Evolutionary conservation across 2,797 vertebrate species (phyloP).

Genomic region (Clarias fuscus): DNA sequence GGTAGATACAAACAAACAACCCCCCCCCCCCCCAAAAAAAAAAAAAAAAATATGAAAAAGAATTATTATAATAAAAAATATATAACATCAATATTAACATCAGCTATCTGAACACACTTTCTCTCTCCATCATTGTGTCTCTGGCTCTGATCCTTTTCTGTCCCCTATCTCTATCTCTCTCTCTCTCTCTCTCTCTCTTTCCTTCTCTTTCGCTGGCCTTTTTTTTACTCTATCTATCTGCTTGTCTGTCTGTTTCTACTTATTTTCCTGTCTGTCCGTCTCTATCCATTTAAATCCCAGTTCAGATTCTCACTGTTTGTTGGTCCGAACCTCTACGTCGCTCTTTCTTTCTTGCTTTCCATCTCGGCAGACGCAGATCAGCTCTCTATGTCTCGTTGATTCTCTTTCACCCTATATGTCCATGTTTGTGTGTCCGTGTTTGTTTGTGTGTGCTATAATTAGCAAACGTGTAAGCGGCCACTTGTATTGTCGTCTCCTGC

Average conservation of each 20-base stretch:
- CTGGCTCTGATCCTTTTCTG: neutral
- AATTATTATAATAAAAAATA: too few species aligned
- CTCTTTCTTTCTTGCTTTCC: neutral
- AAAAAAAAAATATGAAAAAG: too few species aligned
- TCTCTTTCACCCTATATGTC: neutral
- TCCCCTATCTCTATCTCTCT: too few species aligned
- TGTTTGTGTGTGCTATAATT: slow-evolving; percentile 26
- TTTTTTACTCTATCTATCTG: neutral
- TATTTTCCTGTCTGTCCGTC: neutral
- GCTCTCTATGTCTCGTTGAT: neutral
- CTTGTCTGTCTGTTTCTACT: neutral
- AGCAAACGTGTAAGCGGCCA: slow-evolving; percentile 29
- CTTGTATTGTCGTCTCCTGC: slow-evolving; percentile 51
- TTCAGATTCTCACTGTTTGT: neutral
- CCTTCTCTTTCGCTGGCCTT: too few species aligned
- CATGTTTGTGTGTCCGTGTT: neutral
- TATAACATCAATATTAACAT: too few species aligned
- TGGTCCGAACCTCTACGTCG: neutral
- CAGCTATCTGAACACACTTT: too few species aligned
- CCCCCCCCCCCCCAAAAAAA: too few species aligned
- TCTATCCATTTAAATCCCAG: neutral
- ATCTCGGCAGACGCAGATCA: neutral
- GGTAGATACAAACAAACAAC: too few species aligned
- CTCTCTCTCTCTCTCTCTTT: neutral
- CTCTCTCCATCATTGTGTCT: too few species aligned